Evolutionary conservation across 2,888 invertebrate species (phyloP).

Genomic region (Torymus texanus): DNA sequence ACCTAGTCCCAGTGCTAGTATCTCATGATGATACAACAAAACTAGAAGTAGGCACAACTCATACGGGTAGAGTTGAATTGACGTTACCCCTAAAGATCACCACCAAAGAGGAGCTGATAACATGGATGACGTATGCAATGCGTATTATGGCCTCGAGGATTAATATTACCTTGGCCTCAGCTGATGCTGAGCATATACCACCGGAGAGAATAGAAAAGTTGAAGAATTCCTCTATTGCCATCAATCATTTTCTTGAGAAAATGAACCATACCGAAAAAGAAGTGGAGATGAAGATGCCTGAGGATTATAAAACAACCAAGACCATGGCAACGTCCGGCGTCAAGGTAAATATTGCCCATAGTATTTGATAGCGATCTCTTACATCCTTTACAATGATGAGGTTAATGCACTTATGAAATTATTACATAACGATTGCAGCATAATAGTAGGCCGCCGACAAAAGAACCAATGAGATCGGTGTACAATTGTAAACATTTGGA

Average conservation of each 20-base stretch:
- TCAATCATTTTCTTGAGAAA: conserved; percentile 41
- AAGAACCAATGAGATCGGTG: neutral
- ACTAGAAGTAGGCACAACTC: conserved; percentile 23
- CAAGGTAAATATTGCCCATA: conserved; percentile 21
- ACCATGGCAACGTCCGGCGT: neutral
- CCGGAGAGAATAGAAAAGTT: conserved; percentile 48
- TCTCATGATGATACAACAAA: conserved; percentile 11
- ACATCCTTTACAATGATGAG: too few species aligned
- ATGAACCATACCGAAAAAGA: conserved; percentile 16
- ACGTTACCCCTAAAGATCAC: conserved; percentile 66
- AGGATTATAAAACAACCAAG: neutral
- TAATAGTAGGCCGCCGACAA: neutral
- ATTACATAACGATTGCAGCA: neutral
- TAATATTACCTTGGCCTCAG: conserved; percentile 66
- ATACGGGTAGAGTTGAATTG: conserved; percentile 62
- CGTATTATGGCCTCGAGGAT: conserved; percentile 70
- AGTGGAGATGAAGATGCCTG: too few species aligned
- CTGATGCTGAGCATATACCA: conserved; percentile 22
- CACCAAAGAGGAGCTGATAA: conserved; percentile 67
- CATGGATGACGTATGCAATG: conserved; percentile 71
- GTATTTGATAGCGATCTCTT: too few species aligned
- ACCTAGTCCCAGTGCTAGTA: neutral
- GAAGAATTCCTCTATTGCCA: conserved; percentile 36
- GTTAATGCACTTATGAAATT: too few species aligned
- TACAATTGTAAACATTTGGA: conserved; percentile 19